Evolutionary conservation across 35 echinoderm and acorn worm genomes (phyloP).

Genomic region (Eucidaris tribuloides): DNA sequence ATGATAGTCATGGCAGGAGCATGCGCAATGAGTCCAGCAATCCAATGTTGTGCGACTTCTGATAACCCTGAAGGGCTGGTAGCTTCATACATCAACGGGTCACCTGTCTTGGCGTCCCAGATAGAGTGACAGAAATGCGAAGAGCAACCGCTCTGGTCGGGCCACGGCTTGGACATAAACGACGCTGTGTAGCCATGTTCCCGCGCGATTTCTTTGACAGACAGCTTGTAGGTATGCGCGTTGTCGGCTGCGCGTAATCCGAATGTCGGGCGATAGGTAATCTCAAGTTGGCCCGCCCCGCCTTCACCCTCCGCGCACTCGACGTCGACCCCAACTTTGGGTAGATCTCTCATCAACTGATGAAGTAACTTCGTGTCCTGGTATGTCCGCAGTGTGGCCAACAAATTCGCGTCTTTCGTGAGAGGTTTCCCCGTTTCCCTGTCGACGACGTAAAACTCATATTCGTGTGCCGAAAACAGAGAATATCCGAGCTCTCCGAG

Average conservation of each 20-base stretch:
- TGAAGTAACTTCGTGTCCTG: slow-evolving; percentile 49
- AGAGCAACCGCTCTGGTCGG: neutral
- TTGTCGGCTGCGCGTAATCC: slow-evolving; percentile 62
- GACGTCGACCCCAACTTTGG: slow-evolving; percentile 58
- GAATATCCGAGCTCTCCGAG: slow-evolving; percentile 46
- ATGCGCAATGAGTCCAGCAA: slow-evolving; percentile 56
- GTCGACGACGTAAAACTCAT: slow-evolving; percentile 65
- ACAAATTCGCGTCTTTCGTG: slow-evolving; percentile 5
- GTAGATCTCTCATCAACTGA: slow-evolving; percentile 55
- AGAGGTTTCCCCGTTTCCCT: slow-evolving; percentile 6
- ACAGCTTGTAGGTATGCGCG: slow-evolving; percentile 59
- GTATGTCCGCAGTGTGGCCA: slow-evolving; percentile 24
- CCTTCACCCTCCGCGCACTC: slow-evolving; percentile 56
- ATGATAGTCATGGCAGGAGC: slow-evolving; percentile 46
- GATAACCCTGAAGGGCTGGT: slow-evolving; percentile 8
- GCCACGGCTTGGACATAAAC: slow-evolving; percentile 66
- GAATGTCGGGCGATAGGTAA: slow-evolving; percentile 55
- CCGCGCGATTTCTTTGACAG: slow-evolving; percentile 65
- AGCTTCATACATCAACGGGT: neutral
- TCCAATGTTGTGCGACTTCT: slow-evolving; percentile 46
- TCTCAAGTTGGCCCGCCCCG: slow-evolving; percentile 53
- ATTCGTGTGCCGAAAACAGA: slow-evolving; percentile 61
- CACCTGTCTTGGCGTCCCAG: slow-evolving; percentile 39
- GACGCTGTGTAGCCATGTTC: slow-evolving; percentile 50
- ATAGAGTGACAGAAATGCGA: slow-evolving; percentile 61